phyloP scores from a whole-genome alignment of 2,888 invertebrate genomes.

The Notocelia uddmanniana region DNA sequence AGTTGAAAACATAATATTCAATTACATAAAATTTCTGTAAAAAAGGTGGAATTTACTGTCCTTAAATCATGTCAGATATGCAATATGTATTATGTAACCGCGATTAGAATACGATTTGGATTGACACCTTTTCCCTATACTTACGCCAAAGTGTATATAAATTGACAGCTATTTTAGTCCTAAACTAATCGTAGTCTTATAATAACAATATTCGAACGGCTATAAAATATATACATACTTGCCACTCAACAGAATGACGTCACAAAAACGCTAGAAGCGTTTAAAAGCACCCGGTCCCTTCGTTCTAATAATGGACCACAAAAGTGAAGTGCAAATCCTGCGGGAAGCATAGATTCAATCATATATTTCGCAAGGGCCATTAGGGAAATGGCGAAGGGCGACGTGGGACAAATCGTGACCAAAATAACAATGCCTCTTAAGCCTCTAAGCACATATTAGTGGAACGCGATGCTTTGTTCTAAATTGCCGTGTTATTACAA shows the following conservation, averaged over 20 bases:
- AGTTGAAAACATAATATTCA: too few species aligned
- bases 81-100: too few species aligned
- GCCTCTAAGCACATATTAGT: constrained; percentile 56
- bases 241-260: constrained; percentile 31
- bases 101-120: too few species aligned
- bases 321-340: constrained; percentile 50
- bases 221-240: constrained; percentile 12
- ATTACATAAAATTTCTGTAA: too few species aligned
- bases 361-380: constrained; percentile 57
- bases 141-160: too few species aligned
- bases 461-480: constrained; percentile 57
- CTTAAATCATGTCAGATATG: not conserved
- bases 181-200: too few species aligned
- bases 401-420: constrained; percentile 62
- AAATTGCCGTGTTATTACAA: constrained; percentile 62
- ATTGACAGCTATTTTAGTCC: too few species aligned
- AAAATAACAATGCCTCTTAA: constrained; percentile 58
- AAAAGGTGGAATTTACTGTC: too few species aligned
- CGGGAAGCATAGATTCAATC: constrained; percentile 56
- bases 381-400: constrained; percentile 57
- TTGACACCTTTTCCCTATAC: too few species aligned
- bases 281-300: constrained; percentile 39
- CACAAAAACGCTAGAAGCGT: constrained; percentile 36
- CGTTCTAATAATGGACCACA: constrained; percentile 36
- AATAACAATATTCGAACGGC: not conserved